Evolutionary conservation across 2,797 vertebrate genomes (phyloP).

Genomic region (Chelon labrosus): DNA sequence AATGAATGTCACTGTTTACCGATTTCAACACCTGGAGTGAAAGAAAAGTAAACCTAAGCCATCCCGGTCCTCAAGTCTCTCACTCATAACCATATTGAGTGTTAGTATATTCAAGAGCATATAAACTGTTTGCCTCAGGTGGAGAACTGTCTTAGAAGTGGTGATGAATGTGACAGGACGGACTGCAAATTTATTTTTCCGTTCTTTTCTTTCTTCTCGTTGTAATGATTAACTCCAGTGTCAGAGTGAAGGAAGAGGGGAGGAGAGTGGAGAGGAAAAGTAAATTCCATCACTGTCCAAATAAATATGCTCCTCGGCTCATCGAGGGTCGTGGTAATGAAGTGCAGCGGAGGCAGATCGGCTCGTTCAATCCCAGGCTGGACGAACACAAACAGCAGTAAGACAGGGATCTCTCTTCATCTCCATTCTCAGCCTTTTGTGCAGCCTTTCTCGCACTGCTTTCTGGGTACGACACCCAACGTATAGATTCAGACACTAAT

Average conservation of each 20-base stretch:
- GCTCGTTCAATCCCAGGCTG: constrained; percentile 17
- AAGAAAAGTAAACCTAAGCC: constrained; percentile 2
- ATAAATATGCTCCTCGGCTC: constrained; percentile 41
- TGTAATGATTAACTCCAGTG: constrained; percentile 47
- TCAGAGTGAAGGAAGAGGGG: neutral
- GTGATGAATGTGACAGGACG: constrained; percentile 19
- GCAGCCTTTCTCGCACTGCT: neutral
- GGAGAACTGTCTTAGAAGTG: constrained; percentile 29
- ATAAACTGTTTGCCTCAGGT: constrained; percentile 6
- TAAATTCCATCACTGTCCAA: constrained; percentile 54
- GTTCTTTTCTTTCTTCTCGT: constrained; percentile 22
- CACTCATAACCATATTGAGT: neutral
- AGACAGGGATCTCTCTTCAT: no score
- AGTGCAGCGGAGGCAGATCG: constrained; percentile 18
- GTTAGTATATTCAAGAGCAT: constrained; percentile 1
- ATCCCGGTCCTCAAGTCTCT: neutral
- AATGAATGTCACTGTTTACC: neutral
- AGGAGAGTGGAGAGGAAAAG: constrained; percentile 1
- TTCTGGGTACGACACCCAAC: constrained; percentile 8
- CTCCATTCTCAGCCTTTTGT: no score
- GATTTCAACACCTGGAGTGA: constrained; percentile 7
- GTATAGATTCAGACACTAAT: neutral
- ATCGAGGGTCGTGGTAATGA: constrained; percentile 35
- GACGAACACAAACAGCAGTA: constrained; percentile 19
- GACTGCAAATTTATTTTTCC: constrained; percentile 18